Evolutionary conservation across 2,113 vertebrate species (phyloP), one percentile per base, ranked within the genome.

Genomic region (Turdus rufiventris): DNA sequence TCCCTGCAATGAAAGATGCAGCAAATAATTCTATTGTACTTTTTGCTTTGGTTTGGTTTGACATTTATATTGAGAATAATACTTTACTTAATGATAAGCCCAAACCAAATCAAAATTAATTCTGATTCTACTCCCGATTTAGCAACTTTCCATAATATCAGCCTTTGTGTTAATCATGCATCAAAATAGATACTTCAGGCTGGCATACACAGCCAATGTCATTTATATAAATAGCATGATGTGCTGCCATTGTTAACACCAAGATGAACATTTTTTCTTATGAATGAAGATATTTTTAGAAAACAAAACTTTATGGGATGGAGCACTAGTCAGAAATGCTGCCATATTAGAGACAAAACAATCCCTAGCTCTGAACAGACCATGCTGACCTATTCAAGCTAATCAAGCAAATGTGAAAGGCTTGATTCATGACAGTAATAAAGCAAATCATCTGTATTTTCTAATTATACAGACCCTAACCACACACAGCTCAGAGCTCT

Each of bases 331-430:
- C n/a, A 93, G 60, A 96, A 88, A 73, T 43, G 38, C 33, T 93
- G 63, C 82, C 85, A 77, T 43, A 70, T 47, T 85, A 76, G 31
- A 94, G 45, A 94, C 54, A 77, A 89, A 74, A 68, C 13, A 75
- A 38, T 34, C 28, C 33, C 29, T 43, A 67, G 71, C 34, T 88
- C 63, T 71, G 38, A 90, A 77, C 47, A 92, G 75, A 80, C 17
- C 42, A 70, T 36, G 42, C 12, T 4, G 26, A 83, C 45, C 78
- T 85, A 90, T 15, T 91, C 63, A 74, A 82, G 57, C 68, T 78
- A 89, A 92, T 87, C 60, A 87, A 89, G 47, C 26, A 77, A 60
- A 94, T 45, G 56, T 47, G 76, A 85, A 94, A 92, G 67, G 34
- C 56, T 51, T 80, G 79, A 92, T 74, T 92, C 75, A 77, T 40